Conservation (phyloP, 1,140 invertebrate genomes). For the Halotydeus destructor region DNA sequence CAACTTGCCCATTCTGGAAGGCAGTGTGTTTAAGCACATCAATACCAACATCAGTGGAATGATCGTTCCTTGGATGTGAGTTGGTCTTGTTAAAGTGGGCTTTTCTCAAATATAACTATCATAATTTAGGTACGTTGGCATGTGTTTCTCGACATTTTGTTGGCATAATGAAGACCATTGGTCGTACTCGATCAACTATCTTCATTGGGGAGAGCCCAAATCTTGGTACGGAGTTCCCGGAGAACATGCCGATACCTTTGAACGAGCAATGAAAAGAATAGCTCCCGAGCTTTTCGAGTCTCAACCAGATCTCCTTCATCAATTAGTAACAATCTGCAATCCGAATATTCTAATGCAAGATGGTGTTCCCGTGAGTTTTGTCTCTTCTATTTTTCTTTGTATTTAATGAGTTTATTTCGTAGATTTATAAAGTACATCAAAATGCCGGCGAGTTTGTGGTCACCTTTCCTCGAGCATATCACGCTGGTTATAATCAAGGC, state of each 20-base stretch:
- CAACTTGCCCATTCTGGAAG: slow-evolving; percentile 74
- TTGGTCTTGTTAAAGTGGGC: no score
- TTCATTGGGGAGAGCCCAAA: slow-evolving; percentile 78
- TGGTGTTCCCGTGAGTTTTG: not conserved
- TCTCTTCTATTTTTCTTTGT: not conserved
- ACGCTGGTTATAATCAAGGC: slow-evolving; percentile 97
- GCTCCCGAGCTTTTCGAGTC: slow-evolving; percentile 85
- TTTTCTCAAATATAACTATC: no score
- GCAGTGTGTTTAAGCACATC: slow-evolving; percentile 86
- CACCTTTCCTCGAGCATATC: slow-evolving; percentile 97
- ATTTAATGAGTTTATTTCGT: slow-evolving; percentile 8
- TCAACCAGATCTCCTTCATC: slow-evolving; percentile 83
- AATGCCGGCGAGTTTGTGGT: slow-evolving; percentile 96
- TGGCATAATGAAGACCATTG: slow-evolving; percentile 99
- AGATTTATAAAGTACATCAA: slow-evolving; percentile 68
- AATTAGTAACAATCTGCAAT: slow-evolving; percentile 94
- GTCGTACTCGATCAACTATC: slow-evolving; percentile 98
- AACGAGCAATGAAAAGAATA: slow-evolving; percentile 74
- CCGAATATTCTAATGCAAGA: slow-evolving; percentile 70
- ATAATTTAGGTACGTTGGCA: slow-evolving; percentile 57
- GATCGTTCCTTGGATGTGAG: slow-evolving; percentile 29
- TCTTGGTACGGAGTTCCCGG: slow-evolving; percentile 92
- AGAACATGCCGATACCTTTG: slow-evolving; percentile 70
- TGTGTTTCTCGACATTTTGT: slow-evolving; percentile 99
- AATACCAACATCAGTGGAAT: slow-evolving; percentile 96